Evolutionary conservation across 2,888 invertebrate genomes (phyloP).

Genomic region (Mythimna lalbum): DNA sequence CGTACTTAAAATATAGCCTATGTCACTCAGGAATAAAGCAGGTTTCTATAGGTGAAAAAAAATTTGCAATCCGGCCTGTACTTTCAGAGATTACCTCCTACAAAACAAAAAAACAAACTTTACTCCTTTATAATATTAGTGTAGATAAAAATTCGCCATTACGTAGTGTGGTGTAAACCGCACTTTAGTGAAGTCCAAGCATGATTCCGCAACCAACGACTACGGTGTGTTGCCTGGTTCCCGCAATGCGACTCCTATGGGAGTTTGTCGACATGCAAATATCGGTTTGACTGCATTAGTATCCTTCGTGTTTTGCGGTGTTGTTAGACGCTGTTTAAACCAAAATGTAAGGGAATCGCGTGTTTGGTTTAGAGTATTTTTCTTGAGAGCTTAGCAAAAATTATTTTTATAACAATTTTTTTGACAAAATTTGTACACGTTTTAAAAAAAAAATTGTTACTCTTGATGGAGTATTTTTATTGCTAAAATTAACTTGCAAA

Average conservation of each 20-base stretch:
- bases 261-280: slow-evolving; percentile 63
- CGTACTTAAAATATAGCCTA: too few species aligned
- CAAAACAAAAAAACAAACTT: too few species aligned
- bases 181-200: slow-evolving; percentile 10
- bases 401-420: neutral
- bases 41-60: too few species aligned
- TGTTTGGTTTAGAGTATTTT: neutral
- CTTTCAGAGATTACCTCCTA: too few species aligned
- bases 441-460: too few species aligned
- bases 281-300: slow-evolving; percentile 53
- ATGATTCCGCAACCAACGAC: slow-evolving; percentile 35
- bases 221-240: slow-evolving; percentile 15
- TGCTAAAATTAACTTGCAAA: too few species aligned
- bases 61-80: too few species aligned
- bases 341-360: slow-evolving; percentile 8
- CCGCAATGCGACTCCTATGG: slow-evolving; percentile 62
- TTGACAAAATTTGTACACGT: too few species aligned
- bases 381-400: neutral
- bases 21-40: too few species aligned
- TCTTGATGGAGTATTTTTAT: too few species aligned
- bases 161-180: neutral
- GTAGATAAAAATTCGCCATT: neutral
- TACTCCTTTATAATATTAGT: too few species aligned
- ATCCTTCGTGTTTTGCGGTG: slow-evolving; percentile 31
- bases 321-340: slow-evolving; percentile 25